Evolutionary conservation across 2,888 invertebrate genomes (phyloP), one percentile per base, ranked within the genome.

Genomic region (Drosophila recens): DNA sequence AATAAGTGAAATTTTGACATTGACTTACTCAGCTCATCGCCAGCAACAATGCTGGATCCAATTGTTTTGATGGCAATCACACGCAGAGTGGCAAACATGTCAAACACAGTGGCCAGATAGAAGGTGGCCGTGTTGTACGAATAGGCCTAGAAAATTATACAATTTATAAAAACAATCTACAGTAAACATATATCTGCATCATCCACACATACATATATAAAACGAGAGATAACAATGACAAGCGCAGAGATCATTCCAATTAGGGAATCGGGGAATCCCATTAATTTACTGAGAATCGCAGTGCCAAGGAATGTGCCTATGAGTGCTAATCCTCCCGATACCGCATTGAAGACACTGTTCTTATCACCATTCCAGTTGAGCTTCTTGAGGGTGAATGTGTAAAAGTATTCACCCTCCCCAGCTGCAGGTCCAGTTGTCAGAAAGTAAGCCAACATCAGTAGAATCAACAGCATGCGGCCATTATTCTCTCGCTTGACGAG

Each of bases 221-320:
- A 76, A 17, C 92, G 86, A 0, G 93, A 92, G n/a, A 89, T 71
- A 0, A 91, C 88, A 11, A 92, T 91, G 11, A 90, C 80, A 10
- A 90, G 0, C 0, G 92, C 90, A 1, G 92, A 91, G 6, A 93
- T 71, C 27, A 92, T 85, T 15, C 93, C 93, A 67, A 92, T 90
- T 48, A 88, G 78, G 10, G 93, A 74, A 70, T 93, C 92, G 0
- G 91, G 80, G 20, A 93, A 85, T 42, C 91, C 91, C 0, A 93
- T 57, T 15, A 90, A 11, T 73, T 93, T 93, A 69, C 92, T 93
- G 2, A 93, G 79, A 11, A 93, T 82, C 2, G 91, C 91, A 0
- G 93, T 92, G 51, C 92, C 92, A 67, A 93, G 84, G 20, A 92
- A 91, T 5, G 93, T 93, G 15, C 93, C 92, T 85, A 90, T 68